Conservation (phyloP, 2,797 vertebrate genomes). For the Enoplosus armatus region DNA sequence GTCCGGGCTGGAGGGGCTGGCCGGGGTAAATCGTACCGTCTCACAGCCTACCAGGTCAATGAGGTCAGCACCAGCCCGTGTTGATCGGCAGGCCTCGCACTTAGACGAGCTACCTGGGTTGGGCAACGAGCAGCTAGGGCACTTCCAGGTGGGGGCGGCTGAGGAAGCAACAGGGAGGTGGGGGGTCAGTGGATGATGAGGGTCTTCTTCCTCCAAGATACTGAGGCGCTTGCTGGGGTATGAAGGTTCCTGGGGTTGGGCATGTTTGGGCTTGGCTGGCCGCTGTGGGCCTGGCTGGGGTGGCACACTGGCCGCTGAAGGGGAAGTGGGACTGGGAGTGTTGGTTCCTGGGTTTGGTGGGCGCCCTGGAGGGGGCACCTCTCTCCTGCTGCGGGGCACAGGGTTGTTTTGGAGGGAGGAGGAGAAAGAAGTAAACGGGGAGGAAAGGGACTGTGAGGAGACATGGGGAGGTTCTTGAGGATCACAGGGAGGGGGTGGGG, state of each 20-base stretch:
- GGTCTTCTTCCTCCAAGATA: conserved; percentile 92
- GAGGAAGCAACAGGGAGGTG: conserved; percentile 62
- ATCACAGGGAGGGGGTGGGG: conserved; percentile 77
- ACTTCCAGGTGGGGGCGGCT: conserved; percentile 86
- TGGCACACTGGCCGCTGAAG: conserved; percentile 74
- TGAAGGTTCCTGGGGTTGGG: conserved; percentile 86
- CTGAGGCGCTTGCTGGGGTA: conserved; percentile 91
- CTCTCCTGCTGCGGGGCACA: conserved; percentile 94
- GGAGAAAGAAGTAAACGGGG: conserved; percentile 87
- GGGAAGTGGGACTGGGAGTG: conserved; percentile 80
- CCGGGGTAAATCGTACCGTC: conserved; percentile 92
- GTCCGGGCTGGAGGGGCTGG: conserved; percentile 95
- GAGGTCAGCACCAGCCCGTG: conserved; percentile 84
- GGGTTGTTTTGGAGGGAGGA: conserved; percentile 95
- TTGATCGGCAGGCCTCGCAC: conserved; percentile 86
- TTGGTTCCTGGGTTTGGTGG: conserved; percentile 82
- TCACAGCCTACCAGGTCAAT: conserved; percentile 92
- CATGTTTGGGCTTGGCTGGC: conserved; percentile 83
- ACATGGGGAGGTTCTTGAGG: conserved; percentile 76
- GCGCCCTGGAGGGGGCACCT: conserved; percentile 90
- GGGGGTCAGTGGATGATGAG: conserved; percentile 66
- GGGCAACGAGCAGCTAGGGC: conserved; percentile 87
- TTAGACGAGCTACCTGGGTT: conserved; percentile 75
- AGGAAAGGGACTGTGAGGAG: conserved; percentile 76
- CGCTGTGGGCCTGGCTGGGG: conserved; percentile 81